Conservation (phyloP, 37 sponge, comb jelly and placozoan species). For the Aplysina aerophoba region DNA sequence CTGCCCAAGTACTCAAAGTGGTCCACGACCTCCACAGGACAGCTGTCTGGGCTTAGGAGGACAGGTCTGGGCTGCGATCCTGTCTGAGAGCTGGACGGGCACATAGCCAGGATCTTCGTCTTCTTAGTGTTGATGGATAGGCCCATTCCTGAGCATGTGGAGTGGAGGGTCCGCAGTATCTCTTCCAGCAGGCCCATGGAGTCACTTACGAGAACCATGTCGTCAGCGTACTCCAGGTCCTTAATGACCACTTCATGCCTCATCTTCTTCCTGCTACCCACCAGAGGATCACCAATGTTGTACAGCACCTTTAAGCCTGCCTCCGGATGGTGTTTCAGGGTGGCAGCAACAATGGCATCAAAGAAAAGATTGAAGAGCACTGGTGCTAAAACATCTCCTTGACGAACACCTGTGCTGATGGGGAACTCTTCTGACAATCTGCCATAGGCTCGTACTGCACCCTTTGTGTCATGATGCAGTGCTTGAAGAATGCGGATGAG, state of each 20-base stretch:
- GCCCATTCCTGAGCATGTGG: neutral
- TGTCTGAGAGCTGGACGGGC: neutral
- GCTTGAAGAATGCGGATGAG: neutral
- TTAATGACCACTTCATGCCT: neutral
- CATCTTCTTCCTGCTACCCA: neutral
- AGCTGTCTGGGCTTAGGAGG: neutral
- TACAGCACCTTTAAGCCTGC: neutral
- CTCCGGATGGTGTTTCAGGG: neutral
- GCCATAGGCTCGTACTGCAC: neutral
- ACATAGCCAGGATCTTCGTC: conserved; percentile 13
- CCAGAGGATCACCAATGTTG: neutral
- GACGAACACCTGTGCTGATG: neutral
- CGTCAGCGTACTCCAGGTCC: neutral
- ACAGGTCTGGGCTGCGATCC: neutral
- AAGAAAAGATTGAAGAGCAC: conserved; percentile 21
- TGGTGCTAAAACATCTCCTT: conserved; percentile 4
- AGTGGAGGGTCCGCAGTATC: neutral
- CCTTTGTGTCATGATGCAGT: neutral
- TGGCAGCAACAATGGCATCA: neutral
- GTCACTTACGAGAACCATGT: neutral
- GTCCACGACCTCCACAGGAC: neutral
- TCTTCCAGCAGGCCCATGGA: neutral
- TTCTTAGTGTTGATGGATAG: neutral
- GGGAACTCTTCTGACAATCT: neutral
- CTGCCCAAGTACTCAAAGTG: conserved; percentile 2